Evolutionary conservation across 2,797 vertebrate species (phyloP).

Genomic region (Meda fulgida): DNA sequence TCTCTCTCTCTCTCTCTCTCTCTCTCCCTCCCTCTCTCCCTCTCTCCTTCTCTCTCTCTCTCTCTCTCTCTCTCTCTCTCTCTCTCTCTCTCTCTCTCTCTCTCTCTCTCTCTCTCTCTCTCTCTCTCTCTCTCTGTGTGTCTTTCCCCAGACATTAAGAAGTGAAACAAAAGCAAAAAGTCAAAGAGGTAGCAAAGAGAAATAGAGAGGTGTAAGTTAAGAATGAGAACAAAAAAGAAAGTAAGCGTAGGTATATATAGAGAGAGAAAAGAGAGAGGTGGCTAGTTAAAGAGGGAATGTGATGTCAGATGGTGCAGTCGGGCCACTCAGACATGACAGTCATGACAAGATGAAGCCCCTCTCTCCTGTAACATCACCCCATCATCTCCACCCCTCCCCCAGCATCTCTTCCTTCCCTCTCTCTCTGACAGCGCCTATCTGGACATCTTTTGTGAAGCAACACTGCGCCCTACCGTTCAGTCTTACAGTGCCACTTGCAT

Average conservation of each 20-base stretch:
- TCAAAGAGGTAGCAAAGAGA: slow-evolving; percentile 17
- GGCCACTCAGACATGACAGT: slow-evolving; percentile 57
- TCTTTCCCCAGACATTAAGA: slow-evolving; percentile 26
- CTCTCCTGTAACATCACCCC: slow-evolving; percentile 41
- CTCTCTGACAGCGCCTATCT: neutral
- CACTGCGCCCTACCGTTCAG: slow-evolving; percentile 48
- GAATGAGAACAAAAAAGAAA: neutral
- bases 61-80: neutral
- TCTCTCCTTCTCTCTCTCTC: neutral
- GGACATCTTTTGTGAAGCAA: slow-evolving; percentile 41
- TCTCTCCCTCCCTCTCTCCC: neutral
- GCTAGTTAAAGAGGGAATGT: slow-evolving; percentile 37
- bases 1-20: neutral
- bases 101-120: neutral
- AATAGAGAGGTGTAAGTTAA: slow-evolving; percentile 11
- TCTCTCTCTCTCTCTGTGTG: too few relatives aligned
- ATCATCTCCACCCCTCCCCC: slow-evolving; percentile 44
- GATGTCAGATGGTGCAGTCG: slow-evolving; percentile 53
- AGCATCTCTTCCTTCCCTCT: neutral
- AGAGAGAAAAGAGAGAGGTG: slow-evolving; percentile 25
- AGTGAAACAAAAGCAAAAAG: slow-evolving; percentile 32
- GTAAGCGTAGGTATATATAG: slow-evolving; percentile 10
- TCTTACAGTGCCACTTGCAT: neutral
- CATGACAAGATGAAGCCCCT: slow-evolving; percentile 50
- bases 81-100: neutral